Evolutionary conservation across 2,888 invertebrate species (phyloP), one percentile per base, ranked within the genome.

Genomic region (Drosophila colorata): DNA sequence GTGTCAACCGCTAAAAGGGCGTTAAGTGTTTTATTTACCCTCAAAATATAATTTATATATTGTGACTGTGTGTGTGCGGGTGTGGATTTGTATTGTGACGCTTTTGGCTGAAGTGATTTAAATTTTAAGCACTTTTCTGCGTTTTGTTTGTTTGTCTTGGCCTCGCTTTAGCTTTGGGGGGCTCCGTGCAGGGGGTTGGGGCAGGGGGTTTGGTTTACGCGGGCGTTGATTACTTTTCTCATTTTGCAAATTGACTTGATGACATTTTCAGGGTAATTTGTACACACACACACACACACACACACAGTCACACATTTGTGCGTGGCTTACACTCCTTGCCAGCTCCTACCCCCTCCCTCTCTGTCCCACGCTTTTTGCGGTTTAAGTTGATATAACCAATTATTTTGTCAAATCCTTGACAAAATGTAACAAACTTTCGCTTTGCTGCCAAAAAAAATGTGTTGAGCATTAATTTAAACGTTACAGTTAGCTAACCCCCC

Each of bases 11-110:
- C 85, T 85, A 85, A 85, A 85, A 85, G 85, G 87, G 87, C 85
- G 85, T 87, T 85, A 85, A 85, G 85, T 85, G 85, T 87, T 85
- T 85, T 85, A 85, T 85, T 85, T 85, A 87, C 85, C 86, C 85
- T 85, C 83, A 72, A 85, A 85, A 85, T 87, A 87, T 87, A 85
- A 85, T 85, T 85, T 85, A 85, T 85, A 85, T 85, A 80, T 78
- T 72, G 81, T 57, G 20, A 68, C 61, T 47, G 60, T 56, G 47
- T 47, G 40, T 46, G 51, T 66, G 57, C 40, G 67, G n/a, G 49
- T 55, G 31, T 56, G 77, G 79, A 81, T 81, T 84, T 86, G 72
- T 74, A 70, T 69, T 80, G 83, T 72, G 79, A 72, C 72, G 78
- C 70, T 77, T 77, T 76, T 63, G 67, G 73, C 67, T 68, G 65